phyloP scores from a whole-genome alignment of 1,140 invertebrate species.

The Olivierus martensii region DNA sequence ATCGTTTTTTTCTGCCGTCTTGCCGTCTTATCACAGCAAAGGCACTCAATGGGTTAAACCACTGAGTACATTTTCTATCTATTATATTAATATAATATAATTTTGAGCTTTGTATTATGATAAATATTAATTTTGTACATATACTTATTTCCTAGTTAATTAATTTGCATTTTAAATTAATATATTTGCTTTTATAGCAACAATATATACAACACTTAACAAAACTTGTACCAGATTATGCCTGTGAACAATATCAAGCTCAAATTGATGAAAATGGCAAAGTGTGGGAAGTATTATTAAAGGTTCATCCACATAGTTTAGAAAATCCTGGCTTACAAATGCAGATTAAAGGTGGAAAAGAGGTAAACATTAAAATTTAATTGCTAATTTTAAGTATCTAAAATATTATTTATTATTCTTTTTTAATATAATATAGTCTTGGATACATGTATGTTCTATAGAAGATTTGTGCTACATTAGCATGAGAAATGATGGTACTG shows the following conservation, averaged over 20 bases:
- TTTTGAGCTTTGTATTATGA: too few species aligned
- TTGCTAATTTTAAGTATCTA: background rate
- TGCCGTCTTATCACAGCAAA: too few species aligned
- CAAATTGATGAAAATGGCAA: conserved; percentile 44
- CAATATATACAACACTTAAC: conserved; percentile 62
- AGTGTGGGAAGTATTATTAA: conserved; percentile 41
- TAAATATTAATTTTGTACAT: too few species aligned
- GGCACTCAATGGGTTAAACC: too few species aligned
- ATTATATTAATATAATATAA: too few species aligned
- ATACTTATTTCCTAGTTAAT: too few species aligned
- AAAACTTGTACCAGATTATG: conserved; percentile 59
- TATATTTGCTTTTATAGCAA: conserved; percentile 47
- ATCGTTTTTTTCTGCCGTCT: background rate
- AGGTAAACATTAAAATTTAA: conserved; percentile 29
- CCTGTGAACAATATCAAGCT: conserved; percentile 57
- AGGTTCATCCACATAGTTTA: conserved; percentile 52
- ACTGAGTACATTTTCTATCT: too few species aligned
- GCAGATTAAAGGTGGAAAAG: conserved; percentile 41
- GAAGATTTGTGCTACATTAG: conserved; percentile 68
- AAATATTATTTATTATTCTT: background rate
- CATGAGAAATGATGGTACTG: conserved; percentile 48
- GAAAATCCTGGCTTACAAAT: conserved; percentile 49
- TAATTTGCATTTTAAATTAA: background rate
- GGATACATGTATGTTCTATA: conserved; percentile 58
- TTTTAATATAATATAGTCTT: conserved; percentile 31